phyloP scores from a whole-genome alignment of 2,797 vertebrate genomes.

The Sebastes hubbsi region DNA sequence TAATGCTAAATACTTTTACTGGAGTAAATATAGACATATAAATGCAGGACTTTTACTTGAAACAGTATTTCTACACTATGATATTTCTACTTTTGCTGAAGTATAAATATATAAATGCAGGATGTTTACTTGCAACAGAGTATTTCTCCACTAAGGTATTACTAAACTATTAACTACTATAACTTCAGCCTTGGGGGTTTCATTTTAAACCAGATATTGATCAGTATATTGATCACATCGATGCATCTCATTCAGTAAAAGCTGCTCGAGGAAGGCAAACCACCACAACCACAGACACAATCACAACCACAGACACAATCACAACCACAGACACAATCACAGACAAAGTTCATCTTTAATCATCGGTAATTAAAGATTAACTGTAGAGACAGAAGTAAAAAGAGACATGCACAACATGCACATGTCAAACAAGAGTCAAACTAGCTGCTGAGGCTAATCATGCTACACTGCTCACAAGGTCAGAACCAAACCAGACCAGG shows the following conservation, averaged over 20 bases:
- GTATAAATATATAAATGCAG: too few relatives aligned
- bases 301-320: too few relatives aligned
- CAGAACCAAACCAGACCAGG: slow-evolving; percentile 31
- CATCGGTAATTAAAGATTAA: not conserved
- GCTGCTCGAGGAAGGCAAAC: not conserved
- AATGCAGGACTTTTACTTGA: too few relatives aligned
- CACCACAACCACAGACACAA: not conserved
- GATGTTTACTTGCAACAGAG: too few relatives aligned
- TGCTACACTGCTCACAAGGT: slow-evolving; percentile 60
- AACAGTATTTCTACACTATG: too few relatives aligned
- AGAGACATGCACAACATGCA: not conserved
- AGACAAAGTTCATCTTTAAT: too few relatives aligned
- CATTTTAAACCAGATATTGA: not conserved
- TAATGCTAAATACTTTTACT: too few relatives aligned
- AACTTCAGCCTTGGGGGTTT: not conserved
- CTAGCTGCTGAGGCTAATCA: not conserved
- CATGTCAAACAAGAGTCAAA: not conserved
- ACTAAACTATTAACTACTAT: too few relatives aligned
- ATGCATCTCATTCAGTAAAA: not conserved
- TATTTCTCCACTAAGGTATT: too few relatives aligned
- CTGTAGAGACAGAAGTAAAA: not conserved
- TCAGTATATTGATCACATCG: not conserved
- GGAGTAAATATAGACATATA: too few relatives aligned
- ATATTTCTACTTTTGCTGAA: too few relatives aligned
- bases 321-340: too few relatives aligned